Base-by-base conservation (phyloP, 2,113 vertebrate species). In the Notiomystis cincta region DNA sequence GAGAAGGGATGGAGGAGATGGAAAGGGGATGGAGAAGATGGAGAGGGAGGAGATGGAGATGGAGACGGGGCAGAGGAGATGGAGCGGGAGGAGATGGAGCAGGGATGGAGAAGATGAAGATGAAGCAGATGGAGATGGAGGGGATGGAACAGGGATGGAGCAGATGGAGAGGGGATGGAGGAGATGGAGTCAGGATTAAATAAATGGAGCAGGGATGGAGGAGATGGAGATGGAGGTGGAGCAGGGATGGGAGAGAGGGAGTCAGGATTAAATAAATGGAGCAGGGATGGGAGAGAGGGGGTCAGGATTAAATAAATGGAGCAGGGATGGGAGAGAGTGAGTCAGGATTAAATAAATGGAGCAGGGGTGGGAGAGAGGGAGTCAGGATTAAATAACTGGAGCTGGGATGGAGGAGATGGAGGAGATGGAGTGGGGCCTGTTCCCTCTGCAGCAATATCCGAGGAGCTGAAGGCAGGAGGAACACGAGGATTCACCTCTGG, bases 331-430 rank as follows among this genome's bases (percentile, higher is more conserved):
- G 20, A 9, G 22, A 40, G 37, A 27, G n/a, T n/a, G 25, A 37
- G 10, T 5, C 2, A n/a, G 35, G 35, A 70, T 30, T 13, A 5
- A 17, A 25, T 20, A 23, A 19, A 61, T 40, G 60, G 58, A 60
- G 24, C 5, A n/a, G n/a, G n/a, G n/a, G n/a, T n/a, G 47, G 11
- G n/a, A 37, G n/a, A 22, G 40, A 40, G 10, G 40, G 40, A 40
- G 40, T 2, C 9, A 31, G 27, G 40, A 45, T 33, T 5, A 20
- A 42, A 40, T 40, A 28, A 33, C 24, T n/a, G 21, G 33, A 57
- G 18, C 4, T 0, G 37, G 27, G 12, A 47, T n/a, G n/a, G n/a
- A n/a, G n/a, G n/a, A n/a, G n/a, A n/a, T 5, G 35, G 7, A 19
- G 35, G 16, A 42, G 61, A 30, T 12, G 22, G 35, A n/a, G 22